A percentile compares a stretch with the other conserved stretches of the same genome.
These are phyloP conservation scores for Novumbra hubbsi DNA, from an alignment of 2,797 vertebrate species.

Conservation along the genomic window DNA sequence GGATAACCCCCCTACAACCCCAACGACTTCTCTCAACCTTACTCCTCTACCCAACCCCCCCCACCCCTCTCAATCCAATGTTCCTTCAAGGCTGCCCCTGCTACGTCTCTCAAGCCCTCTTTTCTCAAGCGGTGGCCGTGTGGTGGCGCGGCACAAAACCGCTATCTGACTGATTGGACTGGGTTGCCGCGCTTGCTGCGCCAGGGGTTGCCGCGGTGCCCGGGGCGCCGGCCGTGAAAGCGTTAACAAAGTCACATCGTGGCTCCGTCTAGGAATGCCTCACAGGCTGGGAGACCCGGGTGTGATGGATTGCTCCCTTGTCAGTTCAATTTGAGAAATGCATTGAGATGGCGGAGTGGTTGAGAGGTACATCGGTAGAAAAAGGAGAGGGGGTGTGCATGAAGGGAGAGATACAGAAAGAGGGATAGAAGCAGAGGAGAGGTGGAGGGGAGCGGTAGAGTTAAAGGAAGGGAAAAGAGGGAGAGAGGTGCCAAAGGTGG, in stretches of 20 bases:
- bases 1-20: no score
- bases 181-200: background rate
- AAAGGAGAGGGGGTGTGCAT: conserved; percentile 41
- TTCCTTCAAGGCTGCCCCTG: no score
- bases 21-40: no score
- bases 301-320: conserved; percentile 71
- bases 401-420: conserved; percentile 56
- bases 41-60: background rate
- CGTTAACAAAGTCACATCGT: conserved; percentile 66
- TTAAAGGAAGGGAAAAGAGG: conserved; percentile 9
- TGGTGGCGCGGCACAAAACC: conserved; percentile 13
- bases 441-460: conserved; percentile 28
- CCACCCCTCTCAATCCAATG: background rate
- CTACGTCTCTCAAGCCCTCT: background rate
- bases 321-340: conserved; percentile 70
- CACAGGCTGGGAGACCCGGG: conserved; percentile 44
- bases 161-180: conserved; percentile 39
- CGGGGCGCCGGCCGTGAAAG: conserved; percentile 41
- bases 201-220: background rate
- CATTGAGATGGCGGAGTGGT: conserved; percentile 34
- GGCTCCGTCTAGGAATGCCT: conserved; percentile 13
- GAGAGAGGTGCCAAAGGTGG: conserved; percentile 12
- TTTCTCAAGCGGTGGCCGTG: background rate
- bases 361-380: conserved; percentile 9
- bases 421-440: conserved; percentile 45